Evolutionary conservation across 2,888 invertebrate genomes (phyloP).

Genomic region (Chirona hameri): DNA sequence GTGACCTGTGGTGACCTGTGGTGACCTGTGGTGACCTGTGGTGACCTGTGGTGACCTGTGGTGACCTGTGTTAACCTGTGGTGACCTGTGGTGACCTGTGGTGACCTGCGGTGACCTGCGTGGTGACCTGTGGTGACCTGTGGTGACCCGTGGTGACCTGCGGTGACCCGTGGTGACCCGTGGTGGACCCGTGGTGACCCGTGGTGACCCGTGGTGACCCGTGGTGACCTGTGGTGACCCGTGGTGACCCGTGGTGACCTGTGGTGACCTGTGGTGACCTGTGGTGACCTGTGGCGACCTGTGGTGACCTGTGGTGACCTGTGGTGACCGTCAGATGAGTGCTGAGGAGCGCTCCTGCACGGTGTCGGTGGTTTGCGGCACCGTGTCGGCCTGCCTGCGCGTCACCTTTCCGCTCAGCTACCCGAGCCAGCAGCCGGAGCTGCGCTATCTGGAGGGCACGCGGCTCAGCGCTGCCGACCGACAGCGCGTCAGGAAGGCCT

Average conservation of each 20-base stretch:
- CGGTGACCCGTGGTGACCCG: no score
- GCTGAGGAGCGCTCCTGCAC: conserved; percentile 56
- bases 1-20: no score
- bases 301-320: neutral
- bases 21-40: neutral
- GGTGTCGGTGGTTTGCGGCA: conserved; percentile 54
- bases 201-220: no score
- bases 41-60: neutral
- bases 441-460: conserved; percentile 64
- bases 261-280: no score
- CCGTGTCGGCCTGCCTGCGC: conserved; percentile 48
- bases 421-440: conserved; percentile 63
- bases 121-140: no score
- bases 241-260: no score
- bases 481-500: conserved; percentile 7
- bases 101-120: no score
- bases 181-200: no score
- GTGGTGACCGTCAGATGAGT: conserved; percentile 52
- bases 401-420: conserved; percentile 69
- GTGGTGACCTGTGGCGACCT: no score
- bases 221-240: no score
- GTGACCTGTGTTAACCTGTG: neutral
- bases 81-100: no score
- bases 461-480: conserved; percentile 54
- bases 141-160: no score